Base-by-base conservation (phyloP, 92 coral and sea anemone species). In the Siderastrea radians region DNA sequence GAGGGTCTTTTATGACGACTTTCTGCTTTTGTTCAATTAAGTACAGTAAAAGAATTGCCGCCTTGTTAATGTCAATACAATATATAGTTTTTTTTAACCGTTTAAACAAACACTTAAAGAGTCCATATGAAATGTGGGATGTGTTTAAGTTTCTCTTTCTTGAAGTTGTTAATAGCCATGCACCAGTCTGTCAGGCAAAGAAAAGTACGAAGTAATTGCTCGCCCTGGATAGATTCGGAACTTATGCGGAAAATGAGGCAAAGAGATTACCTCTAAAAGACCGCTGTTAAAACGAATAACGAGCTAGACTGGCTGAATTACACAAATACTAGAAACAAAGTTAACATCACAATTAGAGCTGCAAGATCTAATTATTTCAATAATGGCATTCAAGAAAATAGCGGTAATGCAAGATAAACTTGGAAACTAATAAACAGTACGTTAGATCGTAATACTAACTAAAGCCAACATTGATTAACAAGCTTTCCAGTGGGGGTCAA, bases 51-150 rank as follows among this genome's bases (percentile, higher is more conserved):
- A 26, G 38, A 26, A 26, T 26, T 26, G 38, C 38, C 38, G 38
- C 38, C 38, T 26, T 26, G 38, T 26, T 26, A 26, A 26, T 26
- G 38, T 26, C 38, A 26, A 26, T 26, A 26, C 38, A 26, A 26
- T 26, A 26, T 26, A 26, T 26, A 26, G 38, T 26, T 26, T 26
- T 26, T 26, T 26, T 26, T 26, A 26, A 26, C 38, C 38, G 38
- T 26, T 26, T 26, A 26, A 26, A 26, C 38, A 26, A 26, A 26
- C 38, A 26, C 38, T 26, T 26, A 26, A 26, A 26, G 38, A 26
- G 38, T 26, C 38, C 38, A 26, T 26, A 85, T 75, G 89, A 85
- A 74, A 85, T 85, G 82, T 85, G 89, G 89, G 73, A 74, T 49
- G 51, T 58, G 13, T 74, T 70, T 58, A 74, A 75, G 50, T 84